Conservation (phyloP, 2,888 invertebrate species). For the Galerucella nymphaeae region DNA sequence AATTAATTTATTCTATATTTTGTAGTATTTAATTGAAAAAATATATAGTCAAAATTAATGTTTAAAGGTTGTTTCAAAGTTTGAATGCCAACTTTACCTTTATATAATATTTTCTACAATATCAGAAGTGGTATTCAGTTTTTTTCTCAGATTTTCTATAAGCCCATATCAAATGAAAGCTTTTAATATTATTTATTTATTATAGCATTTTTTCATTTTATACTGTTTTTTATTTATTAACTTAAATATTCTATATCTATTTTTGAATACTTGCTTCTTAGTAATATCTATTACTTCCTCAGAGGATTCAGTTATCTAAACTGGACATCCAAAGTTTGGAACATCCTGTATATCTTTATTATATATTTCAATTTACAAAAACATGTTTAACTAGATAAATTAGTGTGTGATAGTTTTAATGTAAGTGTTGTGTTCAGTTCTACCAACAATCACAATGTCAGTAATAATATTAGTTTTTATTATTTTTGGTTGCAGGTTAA, state of each 20-base stretch:
- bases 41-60: background rate
- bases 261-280: background rate
- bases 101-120: background rate
- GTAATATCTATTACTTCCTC: background rate
- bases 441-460: slow-evolving; percentile 1
- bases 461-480: background rate
- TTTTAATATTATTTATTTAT: too few relatives aligned
- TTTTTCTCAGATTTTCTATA: background rate
- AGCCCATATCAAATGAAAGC: too few relatives aligned
- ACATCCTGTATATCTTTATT: background rate
- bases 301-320: background rate
- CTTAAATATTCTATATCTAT: background rate
- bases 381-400: background rate
- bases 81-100: background rate
- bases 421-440: slow-evolving; percentile 1
- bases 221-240: background rate
- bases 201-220: background rate
- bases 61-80: background rate
- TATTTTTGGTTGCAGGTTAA: background rate
- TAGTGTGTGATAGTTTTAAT: background rate
- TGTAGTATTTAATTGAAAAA: background rate
- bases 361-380: slow-evolving; percentile 3
- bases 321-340: background rate
- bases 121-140: background rate
- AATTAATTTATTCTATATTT: background rate